These are phyloP conservation scores for Corythornis vintsioides DNA, from an alignment of 2,113 vertebrate species.

Conservation along the genomic window DNA sequence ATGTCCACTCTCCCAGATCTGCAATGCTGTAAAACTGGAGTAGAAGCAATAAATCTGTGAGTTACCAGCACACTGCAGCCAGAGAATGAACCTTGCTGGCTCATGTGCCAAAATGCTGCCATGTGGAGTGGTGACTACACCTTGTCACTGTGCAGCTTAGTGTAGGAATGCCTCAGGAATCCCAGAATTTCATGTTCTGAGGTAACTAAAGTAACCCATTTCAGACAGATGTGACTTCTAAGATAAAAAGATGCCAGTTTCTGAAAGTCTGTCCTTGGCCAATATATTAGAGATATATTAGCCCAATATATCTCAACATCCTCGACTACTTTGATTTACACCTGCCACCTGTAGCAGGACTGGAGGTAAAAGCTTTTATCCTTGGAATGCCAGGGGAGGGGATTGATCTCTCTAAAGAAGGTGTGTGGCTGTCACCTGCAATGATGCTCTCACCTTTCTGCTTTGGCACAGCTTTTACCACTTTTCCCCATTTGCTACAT, in stretches of 20 bases:
- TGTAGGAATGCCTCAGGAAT: neutral
- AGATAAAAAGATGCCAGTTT: neutral
- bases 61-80: neutral
- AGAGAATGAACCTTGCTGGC: neutral
- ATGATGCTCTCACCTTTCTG: neutral
- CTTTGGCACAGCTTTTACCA: neutral
- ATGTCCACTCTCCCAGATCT: neutral
- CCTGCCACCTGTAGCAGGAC: neutral
- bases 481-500: neutral
- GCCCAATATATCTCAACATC: neutral
- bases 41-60: neutral
- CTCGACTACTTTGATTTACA: neutral
- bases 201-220: neutral
- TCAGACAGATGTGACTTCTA: neutral
- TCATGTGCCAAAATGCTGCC: neutral
- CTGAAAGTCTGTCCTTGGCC: neutral
- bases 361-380: neutral
- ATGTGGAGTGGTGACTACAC: neutral
- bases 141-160: neutral
- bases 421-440: neutral
- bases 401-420: neutral
- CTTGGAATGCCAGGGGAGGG: neutral
- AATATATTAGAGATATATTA: neutral
- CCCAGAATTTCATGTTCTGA: neutral
- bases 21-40: neutral